phyloP scores from a whole-genome alignment of 2,113 vertebrate genomes.

The Pygoscelis adeliae region DNA sequence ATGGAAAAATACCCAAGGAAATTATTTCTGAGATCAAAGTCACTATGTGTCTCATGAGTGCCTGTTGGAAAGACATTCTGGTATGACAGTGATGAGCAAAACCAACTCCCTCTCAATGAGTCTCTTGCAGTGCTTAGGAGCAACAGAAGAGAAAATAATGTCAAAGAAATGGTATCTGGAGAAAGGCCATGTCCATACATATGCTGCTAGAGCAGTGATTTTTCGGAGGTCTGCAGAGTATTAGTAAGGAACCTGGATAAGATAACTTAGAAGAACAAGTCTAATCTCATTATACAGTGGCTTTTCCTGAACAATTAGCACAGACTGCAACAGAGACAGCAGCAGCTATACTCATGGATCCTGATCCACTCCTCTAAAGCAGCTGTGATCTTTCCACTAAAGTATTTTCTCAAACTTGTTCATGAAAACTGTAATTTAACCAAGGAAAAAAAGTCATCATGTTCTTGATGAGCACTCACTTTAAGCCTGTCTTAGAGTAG shows the following conservation, averaged over 20 bases:
- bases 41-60: neutral
- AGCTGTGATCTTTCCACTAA: neutral
- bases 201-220: neutral
- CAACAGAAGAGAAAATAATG: neutral
- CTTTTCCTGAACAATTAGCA: neutral
- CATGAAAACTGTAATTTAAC: neutral
- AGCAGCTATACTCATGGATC: neutral
- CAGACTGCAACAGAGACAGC: neutral
- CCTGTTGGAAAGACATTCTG: neutral
- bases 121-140: neutral
- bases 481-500: neutral
- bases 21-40: neutral
- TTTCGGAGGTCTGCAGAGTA: neutral
- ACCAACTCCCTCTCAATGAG: neutral
- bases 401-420: neutral
- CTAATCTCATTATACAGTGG: neutral
- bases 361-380: neutral
- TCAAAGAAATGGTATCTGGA: neutral
- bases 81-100: neutral
- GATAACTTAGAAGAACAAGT: neutral
- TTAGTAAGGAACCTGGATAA: neutral
- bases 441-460: neutral
- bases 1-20: neutral
- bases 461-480: neutral
- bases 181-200: neutral